Base-by-base conservation (phyloP, 35 echinoderm and acorn worm species). In the Apostichopus japonicus region DNA sequence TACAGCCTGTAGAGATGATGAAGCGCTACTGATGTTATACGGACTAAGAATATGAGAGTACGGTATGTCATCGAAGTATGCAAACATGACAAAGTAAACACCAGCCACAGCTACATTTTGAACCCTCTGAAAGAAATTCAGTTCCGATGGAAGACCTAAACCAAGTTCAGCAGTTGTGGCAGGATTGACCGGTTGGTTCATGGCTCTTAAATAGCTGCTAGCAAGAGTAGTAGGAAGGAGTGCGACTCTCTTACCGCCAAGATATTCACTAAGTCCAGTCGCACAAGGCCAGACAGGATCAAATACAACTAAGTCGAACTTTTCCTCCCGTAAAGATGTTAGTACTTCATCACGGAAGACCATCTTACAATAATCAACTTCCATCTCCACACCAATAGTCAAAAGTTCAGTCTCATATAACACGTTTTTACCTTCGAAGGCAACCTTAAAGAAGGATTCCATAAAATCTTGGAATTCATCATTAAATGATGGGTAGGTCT, bases 271-370 rank as follows among this genome's bases (percentile, higher is more conserved):
- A 1, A 89, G 17, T 9, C 23, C 61, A 51, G 51, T n/a, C 14
- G 54, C 53, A 72, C 86, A 89, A 9, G 86, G 86, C 86, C 59
- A 73, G 4, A 16, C 21, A 5, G 62, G 63, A 65, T 89, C 86
- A 51, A 23, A 89, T 9, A 89, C 72, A 72, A 89, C 1, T 8
- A 89, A 19, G 22, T 72, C 63, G 56, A 89, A 89, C 5, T n/a
- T 16, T 19, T 23, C 22, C 16, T 10, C 5, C 13, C 23, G 56
- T 9, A 89, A 51, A 11, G 53, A 16, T 54, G 5, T 5, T 7
- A 89, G 23, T 21, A 72, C 5, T 22, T 8, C 72, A 1, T 8
- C 16, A 24, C 22, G 53, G 61, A 89, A 89, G 1, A 89, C 86
- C 5, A 23, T 16, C 53, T 89, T 16, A 27, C 86, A 89, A 13